Evolutionary conservation across 1,140 invertebrate genomes (phyloP), one percentile per base, ranked within the genome.

Genomic region (Diorhabda carinulata): DNA sequence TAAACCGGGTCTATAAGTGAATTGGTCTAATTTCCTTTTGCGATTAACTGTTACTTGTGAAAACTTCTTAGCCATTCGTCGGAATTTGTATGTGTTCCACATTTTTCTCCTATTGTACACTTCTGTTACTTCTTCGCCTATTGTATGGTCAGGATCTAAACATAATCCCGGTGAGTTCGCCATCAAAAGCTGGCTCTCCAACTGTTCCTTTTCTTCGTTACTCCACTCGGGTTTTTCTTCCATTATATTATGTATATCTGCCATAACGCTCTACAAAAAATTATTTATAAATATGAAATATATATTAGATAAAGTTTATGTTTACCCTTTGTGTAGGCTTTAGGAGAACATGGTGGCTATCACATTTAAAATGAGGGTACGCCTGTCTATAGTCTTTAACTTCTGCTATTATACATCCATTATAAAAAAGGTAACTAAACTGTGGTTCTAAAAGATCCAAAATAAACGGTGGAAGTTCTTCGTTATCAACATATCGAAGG

Each of bases 351-450:
- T 96, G 92, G 83, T 91, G 89, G 74, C 88, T 88, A 83, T 91
- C 89, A 83, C 88, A 90, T 81, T 87, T 90, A 73, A 81, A 84
- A 76, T 87, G 84, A 72, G 88, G 87, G 82, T 89, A 89, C 70
- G 88, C 86, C 81, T 93, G 90, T 73, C 94, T 86, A 79, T 93
- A 94, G 83, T 97, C 94, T 77, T 94, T 86, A 71, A 98, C 87
- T 87, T 97, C 93, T 71, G 90, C 91, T 77, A 97, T 92, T 60
- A 97, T 91, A 83, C 94, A 96, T 43, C 95, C 95, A 73, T 89
- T 92, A 78, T 97, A 95, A 83, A 95, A 97, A 40, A 97, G 85
- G 80, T 90, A 89, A 40, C 90, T 89, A 73, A 92, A 89, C 75
- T 90, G 88, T 66, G 88, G 86, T 78, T 94, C 93, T 59, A 97